phyloP scores from a whole-genome alignment of 2,113 vertebrate genomes.

The Tyrannus savana region DNA sequence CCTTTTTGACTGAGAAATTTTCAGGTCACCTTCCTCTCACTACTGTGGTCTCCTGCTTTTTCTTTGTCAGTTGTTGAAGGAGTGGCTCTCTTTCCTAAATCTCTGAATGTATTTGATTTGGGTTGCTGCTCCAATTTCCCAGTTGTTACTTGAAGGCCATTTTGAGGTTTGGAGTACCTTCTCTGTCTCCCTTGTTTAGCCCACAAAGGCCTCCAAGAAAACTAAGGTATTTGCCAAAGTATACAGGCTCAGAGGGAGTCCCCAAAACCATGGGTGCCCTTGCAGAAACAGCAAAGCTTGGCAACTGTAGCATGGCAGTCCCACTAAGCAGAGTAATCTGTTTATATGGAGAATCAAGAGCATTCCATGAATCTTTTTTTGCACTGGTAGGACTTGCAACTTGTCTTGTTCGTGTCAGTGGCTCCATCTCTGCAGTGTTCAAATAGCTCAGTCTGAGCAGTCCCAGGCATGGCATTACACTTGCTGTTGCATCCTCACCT shows the following conservation, averaged over 20 bases:
- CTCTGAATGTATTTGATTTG: background rate
- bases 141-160: background rate
- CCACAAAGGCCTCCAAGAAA: background rate
- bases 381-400: background rate
- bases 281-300: background rate
- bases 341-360: background rate
- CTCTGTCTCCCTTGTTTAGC: background rate
- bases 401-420: background rate
- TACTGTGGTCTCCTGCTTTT: background rate
- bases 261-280: background rate
- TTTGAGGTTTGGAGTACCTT: slow-evolving; percentile 13
- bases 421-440: background rate
- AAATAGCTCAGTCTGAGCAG: background rate
- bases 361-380: background rate
- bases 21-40: background rate
- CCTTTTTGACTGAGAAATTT: background rate
- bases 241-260: background rate
- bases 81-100: background rate
- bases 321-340: background rate
- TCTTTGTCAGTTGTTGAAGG: background rate
- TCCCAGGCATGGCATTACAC: background rate
- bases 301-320: background rate
- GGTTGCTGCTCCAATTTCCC: background rate
- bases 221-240: background rate
- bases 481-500: accelerated